Evolutionary conservation across 2,888 invertebrate species (phyloP).

Genomic region (Tenodera sinensis): DNA sequence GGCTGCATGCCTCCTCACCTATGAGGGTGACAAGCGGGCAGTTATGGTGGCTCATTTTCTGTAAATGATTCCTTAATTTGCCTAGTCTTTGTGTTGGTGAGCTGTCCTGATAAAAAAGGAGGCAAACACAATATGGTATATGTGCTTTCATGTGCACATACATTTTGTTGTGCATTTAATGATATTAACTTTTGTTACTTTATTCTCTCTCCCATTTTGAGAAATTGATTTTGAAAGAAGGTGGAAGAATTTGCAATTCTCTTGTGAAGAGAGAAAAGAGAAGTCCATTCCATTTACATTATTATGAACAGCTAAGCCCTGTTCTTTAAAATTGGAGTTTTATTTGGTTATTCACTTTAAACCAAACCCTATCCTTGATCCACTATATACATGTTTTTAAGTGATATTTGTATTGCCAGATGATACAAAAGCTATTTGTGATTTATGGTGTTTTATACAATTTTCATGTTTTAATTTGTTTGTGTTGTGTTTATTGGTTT

Average conservation of each 20-base stretch:
- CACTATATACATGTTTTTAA: neutral
- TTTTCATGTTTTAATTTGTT: neutral
- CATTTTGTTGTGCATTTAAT: neutral
- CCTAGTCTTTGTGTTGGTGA: constrained; percentile 2
- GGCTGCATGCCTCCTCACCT: constrained; percentile 26
- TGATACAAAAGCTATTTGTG: neutral
- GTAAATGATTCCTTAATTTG: constrained; percentile 23
- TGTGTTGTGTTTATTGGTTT: neutral
- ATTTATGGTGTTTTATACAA: neutral
- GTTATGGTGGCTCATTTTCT: constrained; percentile 15
- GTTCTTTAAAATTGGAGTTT: neutral
- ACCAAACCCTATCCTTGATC: neutral
- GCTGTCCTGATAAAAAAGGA: neutral
- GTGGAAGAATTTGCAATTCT: neutral
- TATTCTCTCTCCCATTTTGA: neutral
- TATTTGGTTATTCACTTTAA: neutral
- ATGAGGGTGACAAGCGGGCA: constrained; percentile 31
- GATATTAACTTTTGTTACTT: neutral
- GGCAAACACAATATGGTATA: neutral
- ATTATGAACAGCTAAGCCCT: neutral
- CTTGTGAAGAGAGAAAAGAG: neutral
- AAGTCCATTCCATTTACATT: neutral
- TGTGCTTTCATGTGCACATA: neutral
- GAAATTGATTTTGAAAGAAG: neutral
- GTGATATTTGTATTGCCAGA: neutral